Base-by-base conservation (phyloP, 2,888 invertebrate species). In the Tenthredo mesomela region DNA sequence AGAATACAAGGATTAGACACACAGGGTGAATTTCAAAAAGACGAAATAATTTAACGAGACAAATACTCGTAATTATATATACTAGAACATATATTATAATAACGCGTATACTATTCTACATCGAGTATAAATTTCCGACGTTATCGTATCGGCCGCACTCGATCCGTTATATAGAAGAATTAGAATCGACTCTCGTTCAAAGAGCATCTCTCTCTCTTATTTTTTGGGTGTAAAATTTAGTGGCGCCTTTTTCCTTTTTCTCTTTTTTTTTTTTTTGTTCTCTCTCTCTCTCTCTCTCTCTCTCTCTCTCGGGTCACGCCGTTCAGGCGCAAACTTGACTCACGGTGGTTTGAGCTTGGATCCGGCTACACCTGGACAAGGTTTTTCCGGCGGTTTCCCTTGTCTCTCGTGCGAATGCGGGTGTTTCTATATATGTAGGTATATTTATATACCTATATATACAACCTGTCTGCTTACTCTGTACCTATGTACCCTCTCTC, bases 141-240 rank as follows among this genome's bases (percentile, higher is more conserved):
- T 67, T 29, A 33, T 25, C 33, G 25, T 25, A 25, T 61, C 61
- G 25, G 25, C 25, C 21, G 4, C 25, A 61, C 25, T 21, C 18
- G 67, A 67, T 33, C 29, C 67, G 33, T 33, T 67, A 25, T 67
- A 25, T 33, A 67, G 10, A 18, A 67, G 33, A 73, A 73, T 33
- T 43, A 21, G 43, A 43, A 73, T 43, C 21, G 43, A 43, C 25
- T 43, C 40, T n/a, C 21, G 73, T 73, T 40, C 15, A 33, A 77
- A 18, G 77, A 54, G 47, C 50, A 50, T 21, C 37, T 50, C 37
- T 58, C 37, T 58, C 29, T 80, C 25, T 61, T 80, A 40, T 61
- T 80, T 40, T 61, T 61, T 21, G 15, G 21, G 58, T 61, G 80
- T 80, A 61, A 61, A 80, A 80, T 61, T 80, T 80, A 80, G 80